Percentiles rank a stretch among this genome's conserved stretches.
Evolutionary conservation across 2,113 vertebrate genomes (phyloP).

Genomic region (Melospiza georgiana): DNA sequence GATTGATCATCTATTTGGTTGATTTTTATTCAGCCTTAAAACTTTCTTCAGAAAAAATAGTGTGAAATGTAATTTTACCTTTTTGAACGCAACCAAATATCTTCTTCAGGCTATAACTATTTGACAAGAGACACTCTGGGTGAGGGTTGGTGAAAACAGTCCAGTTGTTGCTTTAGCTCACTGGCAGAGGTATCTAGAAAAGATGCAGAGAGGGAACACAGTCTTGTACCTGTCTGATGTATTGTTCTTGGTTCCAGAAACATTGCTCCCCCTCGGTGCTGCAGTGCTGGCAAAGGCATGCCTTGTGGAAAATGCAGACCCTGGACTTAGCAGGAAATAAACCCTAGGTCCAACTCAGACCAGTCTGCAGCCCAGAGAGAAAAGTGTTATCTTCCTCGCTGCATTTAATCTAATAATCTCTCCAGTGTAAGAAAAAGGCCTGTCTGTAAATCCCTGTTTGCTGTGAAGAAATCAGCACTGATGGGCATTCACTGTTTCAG

Average conservation of each 20-base stretch:
- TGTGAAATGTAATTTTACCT: background rate
- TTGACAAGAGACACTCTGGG: background rate
- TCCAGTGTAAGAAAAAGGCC: background rate
- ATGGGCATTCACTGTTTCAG: background rate
- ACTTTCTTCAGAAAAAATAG: background rate
- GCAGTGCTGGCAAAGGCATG: background rate
- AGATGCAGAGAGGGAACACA: background rate
- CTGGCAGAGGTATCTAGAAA: background rate
- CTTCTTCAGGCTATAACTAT: background rate
- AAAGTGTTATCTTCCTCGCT: background rate
- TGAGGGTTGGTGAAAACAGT: background rate
- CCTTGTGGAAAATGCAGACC: background rate
- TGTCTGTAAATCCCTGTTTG: background rate
- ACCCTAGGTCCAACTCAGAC: background rate
- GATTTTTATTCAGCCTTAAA: background rate
- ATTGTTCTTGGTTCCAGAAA: background rate
- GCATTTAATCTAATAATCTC: background rate
- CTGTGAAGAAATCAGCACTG: background rate
- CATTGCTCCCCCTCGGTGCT: rapidly evolving
- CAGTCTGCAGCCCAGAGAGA: background rate
- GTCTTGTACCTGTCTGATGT: rapidly evolving
- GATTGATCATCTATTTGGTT: background rate
- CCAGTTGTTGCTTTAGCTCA: background rate
- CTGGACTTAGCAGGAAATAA: background rate
- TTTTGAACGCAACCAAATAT: background rate